Percentiles rank a stretch among this genome's conserved stretches.
Conservation (phyloP, 2,113 vertebrate species). For the Bambusicola thoracicus region DNA sequence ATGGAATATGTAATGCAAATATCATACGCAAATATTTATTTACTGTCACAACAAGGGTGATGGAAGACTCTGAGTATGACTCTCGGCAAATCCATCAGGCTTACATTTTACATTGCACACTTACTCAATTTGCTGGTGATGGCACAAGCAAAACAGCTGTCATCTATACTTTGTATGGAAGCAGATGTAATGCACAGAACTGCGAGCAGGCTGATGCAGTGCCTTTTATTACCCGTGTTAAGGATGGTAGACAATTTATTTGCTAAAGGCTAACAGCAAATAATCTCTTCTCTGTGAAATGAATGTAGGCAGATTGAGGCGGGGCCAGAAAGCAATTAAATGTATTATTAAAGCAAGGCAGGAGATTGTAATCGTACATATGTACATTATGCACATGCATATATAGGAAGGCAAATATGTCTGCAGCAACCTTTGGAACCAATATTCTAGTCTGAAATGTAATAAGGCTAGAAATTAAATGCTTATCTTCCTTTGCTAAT, state of each 20-base stretch:
- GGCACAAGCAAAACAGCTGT: conserved; percentile 21
- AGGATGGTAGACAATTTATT: conserved; percentile 31
- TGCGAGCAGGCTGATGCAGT: neutral
- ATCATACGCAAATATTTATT: conserved; percentile 8
- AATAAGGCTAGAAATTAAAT: conserved; percentile 16
- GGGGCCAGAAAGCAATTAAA: conserved; percentile 8
- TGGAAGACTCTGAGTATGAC: neutral
- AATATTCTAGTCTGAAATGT: conserved; percentile 31
- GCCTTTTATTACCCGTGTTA: conserved; percentile 29
- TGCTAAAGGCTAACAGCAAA: conserved; percentile 34
- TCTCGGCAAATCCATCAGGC: neutral
- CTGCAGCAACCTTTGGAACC: neutral
- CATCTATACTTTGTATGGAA: conserved; percentile 4
- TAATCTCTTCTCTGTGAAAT: neutral
- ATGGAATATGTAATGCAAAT: neutral
- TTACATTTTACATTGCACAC: neutral
- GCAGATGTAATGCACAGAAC: neutral
- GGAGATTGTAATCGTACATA: conserved; percentile 42
- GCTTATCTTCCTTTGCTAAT: conserved; percentile 44
- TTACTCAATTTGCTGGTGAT: neutral
- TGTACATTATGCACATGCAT: conserved; percentile 16
- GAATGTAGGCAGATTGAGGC: conserved; percentile 24
- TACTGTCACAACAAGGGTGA: neutral
- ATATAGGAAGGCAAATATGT: neutral
- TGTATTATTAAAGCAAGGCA: conserved; percentile 27